Evolutionary conservation across 92 coral and sea anemone species (phyloP).

Genomic region (Epizoanthus fatuus): DNA sequence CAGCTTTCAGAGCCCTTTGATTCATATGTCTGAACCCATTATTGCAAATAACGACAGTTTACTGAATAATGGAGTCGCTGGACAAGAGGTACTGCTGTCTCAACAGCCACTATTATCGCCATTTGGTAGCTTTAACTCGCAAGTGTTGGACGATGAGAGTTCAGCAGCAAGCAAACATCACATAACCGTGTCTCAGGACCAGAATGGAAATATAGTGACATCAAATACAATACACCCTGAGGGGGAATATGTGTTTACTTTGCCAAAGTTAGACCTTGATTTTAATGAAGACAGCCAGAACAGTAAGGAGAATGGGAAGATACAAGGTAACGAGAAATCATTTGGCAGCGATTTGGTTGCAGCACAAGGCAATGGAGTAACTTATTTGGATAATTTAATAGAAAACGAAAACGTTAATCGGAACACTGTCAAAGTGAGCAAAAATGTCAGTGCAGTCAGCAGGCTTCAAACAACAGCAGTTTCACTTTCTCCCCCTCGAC

Average conservation of each 20-base stretch:
- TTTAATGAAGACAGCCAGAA: not conserved
- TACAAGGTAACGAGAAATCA: not conserved
- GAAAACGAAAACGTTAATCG: not conserved
- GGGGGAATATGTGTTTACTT: conserved; percentile 18
- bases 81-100: not conserved
- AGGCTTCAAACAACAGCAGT: conserved; percentile 10
- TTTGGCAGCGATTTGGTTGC: not conserved
- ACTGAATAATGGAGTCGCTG: not conserved
- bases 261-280: conserved; percentile 26
- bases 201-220: not conserved
- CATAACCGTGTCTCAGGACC: too few relatives aligned
- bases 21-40: conserved; percentile 28
- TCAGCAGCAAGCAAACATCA: not conserved
- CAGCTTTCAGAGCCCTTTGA: conserved; percentile 19
- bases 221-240: not conserved
- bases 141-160: not conserved
- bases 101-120: not conserved
- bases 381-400: not conserved
- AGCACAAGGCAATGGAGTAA: not conserved
- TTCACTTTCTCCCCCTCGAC: conserved; percentile 32
- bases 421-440: not conserved
- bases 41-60: conserved; percentile 5
- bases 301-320: not conserved
- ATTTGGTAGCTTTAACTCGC: conserved; percentile 9
- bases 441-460: not conserved